phyloP scores from a whole-genome alignment of 2,888 invertebrate species.

The Clusia tigrina region DNA sequence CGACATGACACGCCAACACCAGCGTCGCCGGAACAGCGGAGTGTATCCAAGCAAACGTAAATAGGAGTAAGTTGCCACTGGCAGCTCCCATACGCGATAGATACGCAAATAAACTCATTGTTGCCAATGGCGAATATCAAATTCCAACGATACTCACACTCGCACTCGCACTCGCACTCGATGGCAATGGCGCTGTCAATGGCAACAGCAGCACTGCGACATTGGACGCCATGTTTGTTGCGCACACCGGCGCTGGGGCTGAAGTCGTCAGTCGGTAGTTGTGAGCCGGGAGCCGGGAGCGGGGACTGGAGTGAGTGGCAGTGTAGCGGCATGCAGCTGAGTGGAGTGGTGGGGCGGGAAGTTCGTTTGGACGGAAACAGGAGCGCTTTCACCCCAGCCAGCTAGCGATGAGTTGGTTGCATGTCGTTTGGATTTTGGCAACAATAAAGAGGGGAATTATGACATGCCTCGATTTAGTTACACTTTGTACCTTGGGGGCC shows the following conservation, averaged over 20 bases:
- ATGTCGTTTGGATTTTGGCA: neutral
- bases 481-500: conserved; percentile 28
- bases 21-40: conserved; percentile 32
- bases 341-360: no score
- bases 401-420: neutral
- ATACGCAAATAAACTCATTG: conserved; percentile 29
- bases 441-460: conserved; percentile 34
- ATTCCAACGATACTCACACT: conserved; percentile 34
- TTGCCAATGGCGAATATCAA: conserved; percentile 56
- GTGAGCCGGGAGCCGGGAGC: no score
- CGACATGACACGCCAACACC: conserved; percentile 58
- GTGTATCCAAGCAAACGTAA: neutral
- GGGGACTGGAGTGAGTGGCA: no score
- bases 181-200: neutral
- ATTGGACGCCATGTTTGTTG: neutral
- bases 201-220: neutral
- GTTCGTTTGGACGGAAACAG: no score
- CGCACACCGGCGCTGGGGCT: neutral
- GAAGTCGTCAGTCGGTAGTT: neutral
- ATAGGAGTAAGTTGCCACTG: neutral
- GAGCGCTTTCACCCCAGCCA: neutral
- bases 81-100: neutral
- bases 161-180: neutral
- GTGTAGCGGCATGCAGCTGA: no score
- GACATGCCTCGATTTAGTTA: conserved; percentile 39